These are phyloP conservation scores for Echinarachnius parma DNA, from an alignment of 53 echinoderm and acorn worm genomes.

Conservation along the genomic window DNA sequence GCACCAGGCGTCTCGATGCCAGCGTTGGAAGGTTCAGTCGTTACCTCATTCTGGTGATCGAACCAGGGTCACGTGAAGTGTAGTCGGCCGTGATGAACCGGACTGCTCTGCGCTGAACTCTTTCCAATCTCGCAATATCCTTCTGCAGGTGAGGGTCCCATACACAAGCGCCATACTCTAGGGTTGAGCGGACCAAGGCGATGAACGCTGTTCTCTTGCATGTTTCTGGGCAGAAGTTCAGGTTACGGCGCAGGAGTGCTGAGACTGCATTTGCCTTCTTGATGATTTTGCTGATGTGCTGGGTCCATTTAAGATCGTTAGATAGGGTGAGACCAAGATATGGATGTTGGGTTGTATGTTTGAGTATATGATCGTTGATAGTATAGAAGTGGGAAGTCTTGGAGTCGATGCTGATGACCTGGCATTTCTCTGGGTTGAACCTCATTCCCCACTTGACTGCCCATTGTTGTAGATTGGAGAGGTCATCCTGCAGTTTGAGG, in stretches of 20 bases:
- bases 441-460: constrained; percentile 40
- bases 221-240: constrained; percentile 11
- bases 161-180: constrained; percentile 38
- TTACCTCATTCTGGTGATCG: constrained; percentile 6
- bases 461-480: constrained; percentile 11
- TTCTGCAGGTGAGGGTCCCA: constrained; percentile 23
- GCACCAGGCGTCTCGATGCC: not conserved
- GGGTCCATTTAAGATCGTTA: constrained; percentile 33
- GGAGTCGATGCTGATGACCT: constrained; percentile 24
- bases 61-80: constrained; percentile 6
- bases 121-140: constrained; percentile 1
- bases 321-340: constrained; percentile 47
- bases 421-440: constrained; percentile 39
- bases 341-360: constrained; percentile 21
- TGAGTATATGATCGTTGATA: constrained; percentile 12
- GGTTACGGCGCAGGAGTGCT: constrained; percentile 28
- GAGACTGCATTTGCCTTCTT: constrained; percentile 35
- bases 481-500: constrained; percentile 2
- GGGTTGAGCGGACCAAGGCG: not conserved
- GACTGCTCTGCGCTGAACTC: constrained; percentile 5
- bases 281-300: constrained; percentile 12
- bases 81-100: constrained; percentile 24
- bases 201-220: constrained; percentile 35
- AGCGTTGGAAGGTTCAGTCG: constrained; percentile 17
- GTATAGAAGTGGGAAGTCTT: constrained; percentile 33